Evolutionary conservation across 2,888 invertebrate species (phyloP), one percentile per base, ranked within the genome.

Genomic region (Cephus runcator): DNA sequence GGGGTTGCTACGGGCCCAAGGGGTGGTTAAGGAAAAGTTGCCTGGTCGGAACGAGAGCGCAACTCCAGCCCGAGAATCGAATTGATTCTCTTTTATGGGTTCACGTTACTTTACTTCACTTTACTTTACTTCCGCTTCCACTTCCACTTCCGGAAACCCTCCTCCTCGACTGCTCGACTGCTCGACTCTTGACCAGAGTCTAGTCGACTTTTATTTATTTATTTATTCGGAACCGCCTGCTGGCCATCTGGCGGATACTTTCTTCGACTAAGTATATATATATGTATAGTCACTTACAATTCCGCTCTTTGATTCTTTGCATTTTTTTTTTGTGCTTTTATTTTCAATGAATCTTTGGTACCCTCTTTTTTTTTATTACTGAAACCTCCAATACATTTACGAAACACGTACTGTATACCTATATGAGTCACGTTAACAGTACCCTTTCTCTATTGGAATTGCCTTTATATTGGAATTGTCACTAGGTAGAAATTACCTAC

Each of bases 1-100:
- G 40, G 40, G 40, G 40, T 23, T 56, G 40, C 40, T 56, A 56
- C 23, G 40, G 40, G 40, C 23, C 40, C 23, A 30, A 75, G 69
- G 40, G 79, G 77, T 77, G 81, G 81, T 75, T 56, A 82, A 76
- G 82, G 81, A 83, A 83, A 83, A 83, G 83, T 83, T 83, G 83
- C 84, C 6, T 4, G 83, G 36, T 73, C 77, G 81, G 69, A 71
- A 82, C 71, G 77, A 80, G 82, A 80, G 82, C 79, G 82, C 40
- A 56, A 56, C 40, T 56, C 73, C 75, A 76, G 76, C 77, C 77
- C 34, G 79, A 85, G 86, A 90, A 91, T 91, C 88, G 88, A 91
- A 91, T 91, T 91, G 91, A 90, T 91, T 91, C 88, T 87, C 88
- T 88, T 90, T 91, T 89, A 90, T 87, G 87, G 87, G 81, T 85